Evolutionary conservation across 2,888 invertebrate species (phyloP), one percentile per base, ranked within the genome.

Genomic region (Griposia aprilina): DNA sequence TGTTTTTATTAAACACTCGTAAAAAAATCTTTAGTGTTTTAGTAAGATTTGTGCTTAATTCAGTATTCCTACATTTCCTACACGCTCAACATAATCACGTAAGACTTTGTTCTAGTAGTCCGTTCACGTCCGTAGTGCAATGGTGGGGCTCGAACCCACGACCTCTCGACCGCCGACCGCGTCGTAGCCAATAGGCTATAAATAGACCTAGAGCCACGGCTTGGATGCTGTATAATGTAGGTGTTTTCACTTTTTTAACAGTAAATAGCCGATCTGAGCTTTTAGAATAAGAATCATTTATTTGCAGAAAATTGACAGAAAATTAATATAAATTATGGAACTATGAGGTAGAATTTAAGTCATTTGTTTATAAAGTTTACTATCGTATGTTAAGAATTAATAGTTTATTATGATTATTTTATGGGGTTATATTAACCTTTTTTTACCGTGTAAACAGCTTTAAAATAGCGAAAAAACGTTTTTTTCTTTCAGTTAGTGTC

Each of bases 111-210:
- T 80, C 36, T 67, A 26, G 20, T 26, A 66, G 59, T 80, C 80
- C 10, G 26, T 36, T 45, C 80, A 73, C 66, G 73, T 55, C 63
- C 13, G 57, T 55, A 17, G 26, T 36, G 52, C 45, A 11, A 23
- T 50, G 73, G 79, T 73, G 80, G 80, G 79, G 80, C 15, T n/a
- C 52, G n/a, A 80, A 74, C 62, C 52, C 67, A 20, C 67, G 80
- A 80, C 80, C 80, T 80, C 73, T 80, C 48, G 67, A 63, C 66
- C 66, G 48, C 23, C 55, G 1, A 26, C 2, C 8, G 13, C 55
- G 26, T 36, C 23, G 50, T 15, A 36, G 59, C 52, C 65, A n/a
- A 48, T 55, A 26, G 52, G 36, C 73, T 79, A 80, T 79, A 66
- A 26, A 80, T 80, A 80, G 52, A 45, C 23, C 1, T 26, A 23